Base-by-base conservation (phyloP, 37 sponge, comb jelly and placozoan genomes). In the Halichondria panicea region DNA sequence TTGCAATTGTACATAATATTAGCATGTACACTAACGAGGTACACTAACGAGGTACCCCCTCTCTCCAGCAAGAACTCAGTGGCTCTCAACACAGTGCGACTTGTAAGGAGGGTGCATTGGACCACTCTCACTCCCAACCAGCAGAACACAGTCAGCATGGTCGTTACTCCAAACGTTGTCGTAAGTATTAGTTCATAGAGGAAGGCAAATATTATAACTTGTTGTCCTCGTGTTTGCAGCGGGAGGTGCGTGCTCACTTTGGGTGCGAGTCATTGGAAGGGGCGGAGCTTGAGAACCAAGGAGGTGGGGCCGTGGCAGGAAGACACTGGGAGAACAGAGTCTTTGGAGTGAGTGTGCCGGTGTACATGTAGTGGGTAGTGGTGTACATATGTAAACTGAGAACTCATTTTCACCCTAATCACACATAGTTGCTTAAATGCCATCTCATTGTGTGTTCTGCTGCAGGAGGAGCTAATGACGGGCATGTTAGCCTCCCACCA, bases 251-350 rank as follows among this genome's bases (percentile, higher is more conserved):
- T 9, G 68, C 45, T 15, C 91, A 91, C 39, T 91, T 91, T 38
- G 62, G 63, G 45, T 91, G 91, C 55, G 18, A 52, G 7, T 32
- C 28, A 38, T 24, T 81, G 44, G n/a, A 28, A 21, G 91, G 91
- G 15, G 87, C 72, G 24, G 78, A 81, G 64, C 54, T 91, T 37
- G 87, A 91, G 71, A 71, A 80, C 59, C 65, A 76, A 36, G 74
- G 79, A 4, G 79, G 70, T 5, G 63, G 28, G 32, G 79, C 55
- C 3, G 70, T 80, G 5, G 65, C 64, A 1, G 55, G 59, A 4
- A 66, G 54, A 30, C 83, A 86, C 73, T 91, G 92, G 92, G 92
- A 91, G 70, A 81, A 81, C 71, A 81, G 92, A 36, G 59, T 84
- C 19, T 69, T 84, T 60, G 85, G 71, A 11, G 88, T 87, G 67